Conservation (phyloP, 2,888 invertebrate genomes). For the Hypselothyrea guttata region DNA sequence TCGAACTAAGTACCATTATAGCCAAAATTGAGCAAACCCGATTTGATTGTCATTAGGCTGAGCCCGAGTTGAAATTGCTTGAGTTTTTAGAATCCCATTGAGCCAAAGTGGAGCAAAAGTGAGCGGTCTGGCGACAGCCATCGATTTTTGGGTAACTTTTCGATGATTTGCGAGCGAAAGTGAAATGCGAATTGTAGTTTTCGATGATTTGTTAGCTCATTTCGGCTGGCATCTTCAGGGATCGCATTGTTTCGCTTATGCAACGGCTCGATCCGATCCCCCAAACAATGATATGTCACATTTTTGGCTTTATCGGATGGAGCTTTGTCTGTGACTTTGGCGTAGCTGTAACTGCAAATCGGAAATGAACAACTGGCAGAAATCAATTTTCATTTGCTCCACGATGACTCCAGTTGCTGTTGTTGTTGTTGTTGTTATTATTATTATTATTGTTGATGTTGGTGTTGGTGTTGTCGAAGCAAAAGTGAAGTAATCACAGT, state of each 20-base stretch:
- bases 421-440: constrained; percentile 11
- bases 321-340: constrained; percentile 24
- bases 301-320: constrained; percentile 27
- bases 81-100: too few relatives aligned
- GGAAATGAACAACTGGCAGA: constrained; percentile 55
- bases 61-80: too few relatives aligned
- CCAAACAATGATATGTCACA: constrained; percentile 60
- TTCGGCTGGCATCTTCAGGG: constrained; percentile 35
- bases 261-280: constrained; percentile 39
- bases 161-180: constrained; percentile 47
- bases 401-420: constrained; percentile 34
- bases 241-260: constrained; percentile 51
- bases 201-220: constrained; percentile 39
- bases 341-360: constrained; percentile 51
- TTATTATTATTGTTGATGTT: constrained; percentile 10
- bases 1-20: too few relatives aligned
- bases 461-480: constrained; percentile 33
- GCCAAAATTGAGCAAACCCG: too few relatives aligned
- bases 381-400: constrained; percentile 61
- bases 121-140: constrained; percentile 9
- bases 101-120: background rate
- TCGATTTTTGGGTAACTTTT: constrained; percentile 14
- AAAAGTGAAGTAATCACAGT: constrained; percentile 72
- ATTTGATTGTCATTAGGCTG: too few relatives aligned
- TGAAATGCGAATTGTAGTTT: constrained; percentile 43